These are phyloP conservation scores for Zhuqinia jingwanae DNA, from an alignment of 2,888 invertebrate genomes.

Conservation along the genomic window DNA sequence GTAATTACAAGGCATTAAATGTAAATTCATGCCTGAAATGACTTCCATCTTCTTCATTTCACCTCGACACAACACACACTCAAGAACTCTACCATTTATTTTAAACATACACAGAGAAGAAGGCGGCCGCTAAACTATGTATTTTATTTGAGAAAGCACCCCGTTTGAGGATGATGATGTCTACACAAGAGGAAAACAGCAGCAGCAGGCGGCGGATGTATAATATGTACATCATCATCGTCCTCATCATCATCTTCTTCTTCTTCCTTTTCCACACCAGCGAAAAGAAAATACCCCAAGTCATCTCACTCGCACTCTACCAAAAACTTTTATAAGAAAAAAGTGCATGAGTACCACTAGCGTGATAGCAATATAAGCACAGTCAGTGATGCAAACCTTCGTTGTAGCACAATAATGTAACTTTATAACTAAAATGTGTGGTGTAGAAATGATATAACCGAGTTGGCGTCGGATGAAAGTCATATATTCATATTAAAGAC, in stretches of 20 bases:
- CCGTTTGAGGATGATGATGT: background rate
- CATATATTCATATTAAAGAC: too few relatives aligned
- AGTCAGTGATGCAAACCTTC: background rate
- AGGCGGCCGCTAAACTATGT: constrained; percentile 1
- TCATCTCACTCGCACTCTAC: too few relatives aligned
- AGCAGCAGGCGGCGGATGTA: constrained; percentile 29
- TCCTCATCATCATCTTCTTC: too few relatives aligned
- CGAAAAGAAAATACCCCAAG: background rate
- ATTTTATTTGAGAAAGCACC: background rate
- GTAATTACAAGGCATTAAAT: constrained; percentile 65
- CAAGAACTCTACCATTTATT: constrained; percentile 1
- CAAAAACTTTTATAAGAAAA: background rate
- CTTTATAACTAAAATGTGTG: background rate
- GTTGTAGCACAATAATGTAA: constrained; percentile 9
- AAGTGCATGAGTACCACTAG: constrained; percentile 17
- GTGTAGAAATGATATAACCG: too few relatives aligned
- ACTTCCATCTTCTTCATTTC: constrained; percentile 63
- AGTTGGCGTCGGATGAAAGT: too few relatives aligned
- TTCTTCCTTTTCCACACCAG: constrained; percentile 1
- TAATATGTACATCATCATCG: constrained; percentile 30
- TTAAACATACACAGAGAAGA: background rate
- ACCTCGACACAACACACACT: constrained; percentile 18
- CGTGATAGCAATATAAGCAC: constrained; percentile 36
- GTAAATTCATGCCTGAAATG: constrained; percentile 60
- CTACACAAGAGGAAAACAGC: background rate